Base-by-base conservation (phyloP, 1,140 invertebrate genomes). In the Drosophila suzukii region DNA sequence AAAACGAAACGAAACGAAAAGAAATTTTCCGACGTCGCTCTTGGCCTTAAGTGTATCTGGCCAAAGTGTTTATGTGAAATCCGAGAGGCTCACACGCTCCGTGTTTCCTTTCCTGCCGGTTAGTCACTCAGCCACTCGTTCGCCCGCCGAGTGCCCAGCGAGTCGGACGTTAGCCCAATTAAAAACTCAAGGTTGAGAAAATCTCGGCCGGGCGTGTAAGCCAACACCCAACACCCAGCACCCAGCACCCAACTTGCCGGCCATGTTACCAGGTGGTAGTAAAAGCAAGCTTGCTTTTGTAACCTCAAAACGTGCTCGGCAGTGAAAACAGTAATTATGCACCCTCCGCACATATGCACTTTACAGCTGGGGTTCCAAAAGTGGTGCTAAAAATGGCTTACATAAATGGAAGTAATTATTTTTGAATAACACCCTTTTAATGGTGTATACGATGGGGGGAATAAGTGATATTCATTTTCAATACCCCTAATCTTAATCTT, bases 121-220 rank as follows among this genome's bases (percentile, higher is more conserved):
- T 44, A 41, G 24, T 38, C 34, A 43, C 20, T 27, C 27, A 41
- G 24, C 32, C 34, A 38, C 15, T 41, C 58, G 41, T 12, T 74
- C 57, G 61, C 57, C 34, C 41, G 39, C 50, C 13, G 24, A 61
- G 36, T 55, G 41, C 56, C 41, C 60, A 17, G 49, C 43, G 27
- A 57, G 62, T 54, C 68, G 73, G 60, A 59, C 79, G 73, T 77
- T 81, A 73, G 78, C 81, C 81, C 81, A 84, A 84, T 84, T 84
- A 84, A 83, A 80, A 84, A 80, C 78, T 84, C 81, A 84, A 84
- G 81, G 81, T 80, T 84, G 81, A 84, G 76, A 84, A 83, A 84
- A 84, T 84, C 81, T 84, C 58, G 34, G 17, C 13, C 77, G 75
- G 72, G 68, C 59, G 72, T 62, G 72, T 73, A 71, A 79, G 46